These are phyloP conservation scores for Drosophila setifemur DNA, from an alignment of 1,140 invertebrate genomes.

Conservation along the genomic window DNA sequence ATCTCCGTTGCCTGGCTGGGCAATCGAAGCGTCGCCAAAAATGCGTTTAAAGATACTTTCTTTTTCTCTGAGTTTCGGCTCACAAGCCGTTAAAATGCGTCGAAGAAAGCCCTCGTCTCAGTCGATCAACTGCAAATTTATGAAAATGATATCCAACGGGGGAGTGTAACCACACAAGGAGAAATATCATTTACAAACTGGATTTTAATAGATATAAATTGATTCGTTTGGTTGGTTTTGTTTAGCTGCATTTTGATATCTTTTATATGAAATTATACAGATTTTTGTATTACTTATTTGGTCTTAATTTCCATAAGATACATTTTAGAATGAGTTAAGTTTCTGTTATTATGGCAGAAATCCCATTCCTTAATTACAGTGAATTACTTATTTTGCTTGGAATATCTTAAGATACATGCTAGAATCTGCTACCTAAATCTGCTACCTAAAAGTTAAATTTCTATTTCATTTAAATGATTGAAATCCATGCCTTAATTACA, in stretches of 20 bases:
- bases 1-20: slow-evolving; percentile 25
- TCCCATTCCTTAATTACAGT: too few relatives aligned
- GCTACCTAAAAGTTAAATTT: too few relatives aligned
- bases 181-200: background rate
- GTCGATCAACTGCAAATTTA: slow-evolving; percentile 66
- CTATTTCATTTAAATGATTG: too few relatives aligned
- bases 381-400: too few relatives aligned
- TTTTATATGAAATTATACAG: too few relatives aligned
- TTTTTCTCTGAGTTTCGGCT: slow-evolving; percentile 61
- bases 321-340: too few relatives aligned
- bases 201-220: background rate
- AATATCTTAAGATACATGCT: too few relatives aligned
- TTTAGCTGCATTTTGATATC: slow-evolving; percentile 19
- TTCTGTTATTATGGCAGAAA: too few relatives aligned
- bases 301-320: too few relatives aligned
- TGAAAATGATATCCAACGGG: slow-evolving; percentile 52
- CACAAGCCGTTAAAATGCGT: slow-evolving; percentile 42
- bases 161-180: slow-evolving; percentile 18
- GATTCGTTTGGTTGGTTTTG: background rate
- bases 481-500: too few relatives aligned
- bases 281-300: too few relatives aligned
- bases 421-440: too few relatives aligned
- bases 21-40: slow-evolving; percentile 53
- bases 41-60: slow-evolving; percentile 67
- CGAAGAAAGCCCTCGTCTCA: slow-evolving; percentile 56